phyloP scores from a whole-genome alignment of 2,888 invertebrate genomes.

The Tetranychus piercei region DNA sequence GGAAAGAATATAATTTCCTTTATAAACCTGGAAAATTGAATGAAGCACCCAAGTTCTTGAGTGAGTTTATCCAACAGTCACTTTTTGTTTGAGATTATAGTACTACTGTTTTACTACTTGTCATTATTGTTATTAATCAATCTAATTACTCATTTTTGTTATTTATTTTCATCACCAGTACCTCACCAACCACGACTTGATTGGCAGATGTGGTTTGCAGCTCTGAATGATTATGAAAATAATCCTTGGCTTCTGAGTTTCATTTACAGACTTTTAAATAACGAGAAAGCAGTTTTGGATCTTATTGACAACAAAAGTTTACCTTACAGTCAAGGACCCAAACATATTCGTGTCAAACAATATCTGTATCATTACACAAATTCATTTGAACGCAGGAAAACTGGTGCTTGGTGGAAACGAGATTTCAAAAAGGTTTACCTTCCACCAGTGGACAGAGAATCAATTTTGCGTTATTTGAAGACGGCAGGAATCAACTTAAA shows the following conservation, averaged over 20 bases:
- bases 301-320: conserved; percentile 39
- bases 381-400: conserved; percentile 3
- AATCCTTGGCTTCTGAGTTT: conserved; percentile 57
- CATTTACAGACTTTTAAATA: conserved; percentile 45
- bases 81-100: no score
- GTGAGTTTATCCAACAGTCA: conserved; percentile 33
- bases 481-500: conserved; percentile 19
- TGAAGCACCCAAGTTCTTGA: conserved; percentile 45
- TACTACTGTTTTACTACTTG: no score
- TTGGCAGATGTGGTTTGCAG: conserved; percentile 68
- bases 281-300: conserved; percentile 35
- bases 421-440: conserved; percentile 33
- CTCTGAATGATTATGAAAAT: conserved; percentile 45
- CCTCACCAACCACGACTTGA: conserved; percentile 59
- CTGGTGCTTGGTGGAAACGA: conserved; percentile 34
- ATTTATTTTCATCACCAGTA: conserved; percentile 35
- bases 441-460: conserved; percentile 30
- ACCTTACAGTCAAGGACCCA: conserved; percentile 47
- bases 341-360: conserved; percentile 45
- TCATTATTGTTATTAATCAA: neutral
- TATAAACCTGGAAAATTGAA: conserved; percentile 57
- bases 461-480: conserved; percentile 23
- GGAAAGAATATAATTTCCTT: conserved; percentile 53
- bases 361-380: conserved; percentile 39
- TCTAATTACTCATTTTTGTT: neutral